Evolutionary conservation across 2,888 invertebrate species (phyloP), one percentile per base, ranked within the genome.

Genomic region (Noctua janthe): DNA sequence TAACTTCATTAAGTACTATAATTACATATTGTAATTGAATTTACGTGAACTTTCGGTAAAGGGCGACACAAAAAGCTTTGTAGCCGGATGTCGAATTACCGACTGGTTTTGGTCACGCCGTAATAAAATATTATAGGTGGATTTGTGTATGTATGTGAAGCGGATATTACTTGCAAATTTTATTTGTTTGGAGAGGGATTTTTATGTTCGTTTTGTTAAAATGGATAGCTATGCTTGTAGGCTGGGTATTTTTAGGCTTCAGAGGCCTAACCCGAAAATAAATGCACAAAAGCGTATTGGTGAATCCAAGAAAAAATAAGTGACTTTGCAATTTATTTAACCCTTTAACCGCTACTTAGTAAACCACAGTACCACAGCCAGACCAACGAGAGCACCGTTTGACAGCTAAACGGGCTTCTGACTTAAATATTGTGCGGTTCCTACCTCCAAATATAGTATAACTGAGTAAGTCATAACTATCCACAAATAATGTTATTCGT

Each of bases 11-110:
- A 62, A n/a, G 39, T 62, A 86, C 67, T 69, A 77, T 88, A 83
- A 86, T 86, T 78, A 84, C 54, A 80, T 84, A 51, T 81, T 77
- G 66, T 86, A 71, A 89, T 86, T 84, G 39, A 88, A 89, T 89
- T 88, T 74, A 73, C 43, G 74, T 71, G 77, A 82, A 80, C 66
- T 70, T 81, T 79, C n/a, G 29, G 62, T 75, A 76, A 47, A 70
- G 72, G 71, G 80, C 66, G 71, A 59, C 15, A 49, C 71, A 77
- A 86, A 88, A 88, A 74, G 82, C 86, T 82, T 82, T 88, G 82
- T 83, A 79, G 51, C 39, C 66, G 70, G 70, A 88, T 86, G 88
- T 89, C 77, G 71, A 77, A 89, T 89, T 88, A 88, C 75, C 70
- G 81, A 71, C 78, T 78, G 80, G 80, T 73, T 82, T 71, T 71